Percentiles rank a stretch among this genome's conserved stretches.
These are phyloP conservation scores for Caenorhabditis angaria DNA, from an alignment of 2,888 invertebrate genomes.

Conservation along the genomic window DNA sequence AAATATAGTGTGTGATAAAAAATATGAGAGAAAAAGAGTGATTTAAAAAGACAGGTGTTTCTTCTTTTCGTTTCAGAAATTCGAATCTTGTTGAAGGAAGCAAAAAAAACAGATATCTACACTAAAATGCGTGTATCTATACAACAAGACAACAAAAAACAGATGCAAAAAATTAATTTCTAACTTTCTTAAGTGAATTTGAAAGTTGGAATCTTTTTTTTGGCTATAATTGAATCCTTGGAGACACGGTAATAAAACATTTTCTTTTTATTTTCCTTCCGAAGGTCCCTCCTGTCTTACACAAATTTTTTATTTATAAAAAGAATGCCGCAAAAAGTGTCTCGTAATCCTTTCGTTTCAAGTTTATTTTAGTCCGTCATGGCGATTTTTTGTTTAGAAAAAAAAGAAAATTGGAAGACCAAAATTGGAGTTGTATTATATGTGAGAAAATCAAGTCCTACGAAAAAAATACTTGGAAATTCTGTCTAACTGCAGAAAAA, in stretches of 20 bases:
- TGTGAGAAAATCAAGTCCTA: too few species aligned
- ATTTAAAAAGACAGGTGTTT: not conserved
- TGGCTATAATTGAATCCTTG: too few species aligned
- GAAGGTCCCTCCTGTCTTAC: not conserved
- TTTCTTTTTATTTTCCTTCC: not conserved
- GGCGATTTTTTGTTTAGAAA: not conserved
- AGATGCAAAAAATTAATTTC: too few species aligned
- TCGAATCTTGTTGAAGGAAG: not conserved
- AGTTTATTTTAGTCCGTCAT: slow-evolving; percentile 4
- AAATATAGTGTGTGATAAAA: not conserved
- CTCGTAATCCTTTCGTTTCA: not conserved
- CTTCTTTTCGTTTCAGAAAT: too few species aligned
- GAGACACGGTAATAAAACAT: slow-evolving; percentile 7
- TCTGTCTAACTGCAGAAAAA: too few species aligned
- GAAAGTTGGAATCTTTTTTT: too few species aligned
- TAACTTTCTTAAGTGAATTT: too few species aligned
- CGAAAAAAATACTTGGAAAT: too few species aligned
- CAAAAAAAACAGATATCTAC: too few species aligned
- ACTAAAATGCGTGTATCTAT: not conserved
- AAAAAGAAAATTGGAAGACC: not conserved
- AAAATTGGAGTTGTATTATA: too few species aligned
- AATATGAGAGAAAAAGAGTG: not conserved
- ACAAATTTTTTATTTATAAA: not conserved
- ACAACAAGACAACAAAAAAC: not conserved
- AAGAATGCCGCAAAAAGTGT: not conserved